phyloP scores from a whole-genome alignment of 2,113 vertebrate species.

The Calidris pugnax region DNA sequence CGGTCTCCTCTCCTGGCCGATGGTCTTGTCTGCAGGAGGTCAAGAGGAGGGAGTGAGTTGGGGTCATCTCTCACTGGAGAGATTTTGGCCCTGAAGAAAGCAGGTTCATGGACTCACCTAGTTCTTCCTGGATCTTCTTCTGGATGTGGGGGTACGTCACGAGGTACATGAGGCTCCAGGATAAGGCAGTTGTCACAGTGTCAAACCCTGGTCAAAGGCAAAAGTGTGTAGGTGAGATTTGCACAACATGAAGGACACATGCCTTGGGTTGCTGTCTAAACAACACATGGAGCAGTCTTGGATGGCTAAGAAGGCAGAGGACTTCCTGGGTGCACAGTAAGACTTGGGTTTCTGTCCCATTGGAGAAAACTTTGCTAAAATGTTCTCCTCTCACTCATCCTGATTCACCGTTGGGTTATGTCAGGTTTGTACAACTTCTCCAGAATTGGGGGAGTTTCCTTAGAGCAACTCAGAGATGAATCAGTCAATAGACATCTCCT shows the following conservation, averaged over 20 bases:
- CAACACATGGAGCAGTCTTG: background rate
- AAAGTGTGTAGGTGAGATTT: background rate
- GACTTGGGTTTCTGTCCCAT: background rate
- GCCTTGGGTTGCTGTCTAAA: background rate
- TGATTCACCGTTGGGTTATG: background rate
- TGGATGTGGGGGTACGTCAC: constrained; percentile 82
- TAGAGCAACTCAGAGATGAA: background rate
- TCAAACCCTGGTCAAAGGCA: constrained; percentile 82
- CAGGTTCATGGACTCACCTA: constrained; percentile 74
- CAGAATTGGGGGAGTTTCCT: background rate
- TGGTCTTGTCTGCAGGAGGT: constrained; percentile 73
- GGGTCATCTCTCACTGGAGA: background rate
- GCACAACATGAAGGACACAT: accelerated
- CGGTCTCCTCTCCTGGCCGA: constrained; percentile 79
- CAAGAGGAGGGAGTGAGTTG: background rate
- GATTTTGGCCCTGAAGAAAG: accelerated
- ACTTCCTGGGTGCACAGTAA: background rate
- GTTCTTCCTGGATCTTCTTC: constrained; percentile 84
- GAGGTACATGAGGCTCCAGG: constrained; percentile 87
- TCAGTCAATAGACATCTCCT: background rate
- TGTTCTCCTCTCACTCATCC: background rate
- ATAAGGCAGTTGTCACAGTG: constrained; percentile 80
- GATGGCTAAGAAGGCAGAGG: background rate
- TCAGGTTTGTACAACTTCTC: background rate
- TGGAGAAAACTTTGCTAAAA: background rate